Evolutionary conservation across 2,888 invertebrate species (phyloP), one percentile per base, ranked within the genome.

Genomic region (Diarsia brunnea): DNA sequence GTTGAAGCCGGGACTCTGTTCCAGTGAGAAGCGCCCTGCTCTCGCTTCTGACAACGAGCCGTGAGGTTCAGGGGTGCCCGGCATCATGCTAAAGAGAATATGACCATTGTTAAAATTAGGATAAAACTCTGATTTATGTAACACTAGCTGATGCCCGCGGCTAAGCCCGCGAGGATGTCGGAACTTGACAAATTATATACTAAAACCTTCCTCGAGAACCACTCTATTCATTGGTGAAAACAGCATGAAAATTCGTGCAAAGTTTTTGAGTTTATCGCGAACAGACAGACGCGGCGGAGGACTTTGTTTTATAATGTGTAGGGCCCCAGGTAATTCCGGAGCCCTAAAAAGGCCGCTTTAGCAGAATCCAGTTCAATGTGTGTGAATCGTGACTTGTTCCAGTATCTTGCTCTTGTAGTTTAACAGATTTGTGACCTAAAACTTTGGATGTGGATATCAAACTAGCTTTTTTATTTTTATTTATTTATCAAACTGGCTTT

Each of bases 1-100:
- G 87, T 95, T 96, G 94, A 97, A 97, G 12, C 95, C 93, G 4
- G 97, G 97, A 88, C 97, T 97, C 90, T 97, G 97, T 81, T 97
- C 97, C 83, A 97, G 70, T 0, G 97, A 97, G 89, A 96, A 97
- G 72, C 97, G 89, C 2, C 96, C 96, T 66, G 96, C 90, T 12
- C 97, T 91, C 81, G 95, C 95, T 80, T 96, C 96, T 63, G 96
- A 93, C 24, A 95, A 83, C 16, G 96, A 95, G 21, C 94, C 93
- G 88, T 95, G 95, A 1, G 96, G 93, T 82, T 97, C 97, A 0
- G 97, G 97, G 43, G 97, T 97, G 47, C 96, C 96, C 38, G 96
- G 96, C 96, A 97, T 96, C 96, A 97, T 96, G 45, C 97, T 97
- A 55, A 8, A 7, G 21, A 27, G 14, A 27, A 8, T 4, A 16